These are phyloP conservation scores for Ceriagrion tenellum DNA, from an alignment of 2,888 invertebrate species.

Conservation along the genomic window DNA sequence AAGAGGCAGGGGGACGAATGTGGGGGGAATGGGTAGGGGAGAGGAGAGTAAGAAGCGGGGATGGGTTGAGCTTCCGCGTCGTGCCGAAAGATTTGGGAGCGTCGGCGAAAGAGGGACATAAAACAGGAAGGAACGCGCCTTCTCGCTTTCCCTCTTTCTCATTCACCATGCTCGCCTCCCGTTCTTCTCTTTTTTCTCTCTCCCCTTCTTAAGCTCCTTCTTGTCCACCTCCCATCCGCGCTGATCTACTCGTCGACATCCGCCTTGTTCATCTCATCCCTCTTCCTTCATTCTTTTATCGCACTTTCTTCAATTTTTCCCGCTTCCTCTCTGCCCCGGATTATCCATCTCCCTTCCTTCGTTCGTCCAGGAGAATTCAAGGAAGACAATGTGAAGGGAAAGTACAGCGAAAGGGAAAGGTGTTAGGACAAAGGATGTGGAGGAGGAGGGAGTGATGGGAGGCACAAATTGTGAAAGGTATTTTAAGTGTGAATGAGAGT, in stretches of 20 bases:
- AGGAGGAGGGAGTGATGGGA: too few species aligned
- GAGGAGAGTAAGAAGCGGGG: not conserved
- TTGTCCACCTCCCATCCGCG: not conserved
- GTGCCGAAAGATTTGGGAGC: constrained; percentile 12
- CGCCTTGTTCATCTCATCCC: not conserved
- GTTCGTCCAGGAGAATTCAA: not conserved
- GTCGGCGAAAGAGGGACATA: constrained; percentile 14
- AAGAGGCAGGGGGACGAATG: not conserved
- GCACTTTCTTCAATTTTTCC: not conserved
- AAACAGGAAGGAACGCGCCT: not conserved
- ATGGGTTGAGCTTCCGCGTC: not conserved
- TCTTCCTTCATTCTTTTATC: not conserved
- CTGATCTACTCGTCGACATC: not conserved
- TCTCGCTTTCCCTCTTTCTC: not conserved
- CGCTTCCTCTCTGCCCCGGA: not conserved
- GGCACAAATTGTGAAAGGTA: too few species aligned
- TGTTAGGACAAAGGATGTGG: too few species aligned
- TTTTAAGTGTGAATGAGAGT: too few species aligned
- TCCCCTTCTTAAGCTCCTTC: not conserved
- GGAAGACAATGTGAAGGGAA: too few species aligned
- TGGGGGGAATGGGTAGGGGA: not conserved
- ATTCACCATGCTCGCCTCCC: not conserved
- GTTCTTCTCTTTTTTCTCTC: not conserved
- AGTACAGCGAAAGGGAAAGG: too few species aligned
- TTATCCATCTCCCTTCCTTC: not conserved